Conservation (phyloP, 2,113 vertebrate species). For the Nycticorax nycticorax region DNA sequence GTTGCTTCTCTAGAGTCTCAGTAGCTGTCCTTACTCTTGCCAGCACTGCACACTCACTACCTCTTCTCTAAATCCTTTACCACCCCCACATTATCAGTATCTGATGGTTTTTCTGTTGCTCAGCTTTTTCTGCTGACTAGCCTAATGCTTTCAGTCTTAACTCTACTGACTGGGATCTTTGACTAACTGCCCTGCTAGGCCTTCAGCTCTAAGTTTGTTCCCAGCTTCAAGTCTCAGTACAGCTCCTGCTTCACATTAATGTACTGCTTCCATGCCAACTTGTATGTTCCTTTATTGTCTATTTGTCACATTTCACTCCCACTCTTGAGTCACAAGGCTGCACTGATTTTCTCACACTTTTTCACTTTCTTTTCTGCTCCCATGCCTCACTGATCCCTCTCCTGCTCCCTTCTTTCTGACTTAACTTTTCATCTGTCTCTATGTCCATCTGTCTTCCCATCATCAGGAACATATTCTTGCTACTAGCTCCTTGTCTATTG, state of each 20-base stretch:
- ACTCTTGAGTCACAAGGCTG: neutral
- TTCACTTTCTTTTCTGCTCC: neutral
- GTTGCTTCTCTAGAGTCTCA: neutral
- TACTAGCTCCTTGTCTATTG: neutral
- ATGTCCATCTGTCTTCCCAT: neutral
- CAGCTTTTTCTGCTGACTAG: neutral
- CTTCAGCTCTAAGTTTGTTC: neutral
- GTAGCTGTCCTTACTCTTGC: neutral
- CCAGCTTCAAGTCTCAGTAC: neutral
- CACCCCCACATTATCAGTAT: neutral
- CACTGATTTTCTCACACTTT: neutral
- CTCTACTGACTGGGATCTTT: neutral
- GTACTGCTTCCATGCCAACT: neutral
- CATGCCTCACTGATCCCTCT: neutral
- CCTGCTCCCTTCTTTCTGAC: neutral
- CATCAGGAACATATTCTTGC: neutral
- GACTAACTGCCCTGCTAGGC: neutral
- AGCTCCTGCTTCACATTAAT: neutral
- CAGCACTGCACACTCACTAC: neutral
- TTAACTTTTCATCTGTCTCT: neutral
- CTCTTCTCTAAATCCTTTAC: neutral
- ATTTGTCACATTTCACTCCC: neutral
- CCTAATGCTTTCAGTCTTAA: neutral
- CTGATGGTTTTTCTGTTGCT: neutral
- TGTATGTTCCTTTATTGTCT: neutral